Base-by-base conservation (phyloP, 2,797 vertebrate genomes). In the Danio kyathit region DNA sequence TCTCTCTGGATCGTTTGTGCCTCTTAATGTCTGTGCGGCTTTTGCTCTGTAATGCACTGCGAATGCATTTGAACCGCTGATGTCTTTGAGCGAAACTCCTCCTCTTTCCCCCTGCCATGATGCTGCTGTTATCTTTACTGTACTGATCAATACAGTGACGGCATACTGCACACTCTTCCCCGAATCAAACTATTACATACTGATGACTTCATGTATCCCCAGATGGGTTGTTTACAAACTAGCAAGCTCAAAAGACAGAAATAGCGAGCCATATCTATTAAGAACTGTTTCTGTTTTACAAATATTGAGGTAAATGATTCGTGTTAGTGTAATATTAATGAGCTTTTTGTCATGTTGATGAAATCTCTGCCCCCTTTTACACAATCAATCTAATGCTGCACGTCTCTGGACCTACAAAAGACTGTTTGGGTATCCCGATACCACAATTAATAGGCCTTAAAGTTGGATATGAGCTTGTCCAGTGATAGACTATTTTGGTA, bases 1-100 rank as follows among this genome's bases (percentile, higher is more conserved):
- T 16, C 17, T 17, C 56, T 59, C 41, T 86, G 7, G 90, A 90
- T 88, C 90, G 89, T 89, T 64, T 84, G 79, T 86, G 76, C 71
- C 83, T 75, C 66, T 81, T 83, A 77, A 43, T 77, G 76, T 48
- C 85, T 85, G 14, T 49, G 72, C 8, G 38, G 21, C 51, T 82
- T 59, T 59, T 61, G 67, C 75, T 75, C 71, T 79, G 79, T 87
- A 80, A 78, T 83, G 85, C 75, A 84, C 85, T 84, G 87, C 89
- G 64, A 77, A 87, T 9, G 63, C 86, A 76, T 90, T 77, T 80
- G 57, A 64, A 46, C 80, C 9, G 85, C 87, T 87, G 87, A 76
- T 89, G 70, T 85, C 81, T 88, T 85, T 83, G 74, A 84, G n/a
- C 67, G 63, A 52, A 54, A 73, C 67, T 69, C 41, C 73, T 80